Evolutionary conservation across 2,797 vertebrate species (phyloP), one percentile per base, ranked within the genome.

Genomic region (Phrynocephalus forsythii): DNA sequence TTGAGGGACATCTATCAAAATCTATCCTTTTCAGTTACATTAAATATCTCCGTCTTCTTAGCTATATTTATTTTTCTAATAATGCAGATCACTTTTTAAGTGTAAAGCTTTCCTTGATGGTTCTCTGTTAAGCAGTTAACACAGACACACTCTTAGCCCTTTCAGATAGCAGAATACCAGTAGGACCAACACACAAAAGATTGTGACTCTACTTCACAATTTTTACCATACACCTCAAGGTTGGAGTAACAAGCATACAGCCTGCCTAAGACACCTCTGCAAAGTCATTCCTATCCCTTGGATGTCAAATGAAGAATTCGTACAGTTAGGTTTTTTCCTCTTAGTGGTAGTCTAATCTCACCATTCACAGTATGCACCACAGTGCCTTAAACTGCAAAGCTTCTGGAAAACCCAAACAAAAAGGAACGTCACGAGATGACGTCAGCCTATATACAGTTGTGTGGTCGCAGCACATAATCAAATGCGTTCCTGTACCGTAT

Each of bases 401-500:
- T 97, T 97, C 96, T 97, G 96, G 97, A 96, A 97, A 97, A 96
- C 98, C 98, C 97, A 98, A 98, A 98, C 95, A 96, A 96, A 87
- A 98, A 97, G 98, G 97, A 96, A 98, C 97, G 97, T 98, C 98
- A 98, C 97, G 97, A 91, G 97, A 97, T 98, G 98, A 99, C 98
- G 98, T 98, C 98, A 99, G 98, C 97, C 98, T 99, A 98, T 98
- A 98, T 99, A 98, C 98, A 98, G 98, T 98, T 97, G 98, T 98
- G 98, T 98, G 98, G 98, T 98, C 97, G 97, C 98, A 98, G 98
- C 97, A 95, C 98, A 98, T 98, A 98, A 99, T 98, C 98, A 97
- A 97, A 98, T 97, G 95, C 95, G 96, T 97, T 98, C 97, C 97
- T 97, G 96, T 97, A 96, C 97, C 95, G 95, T 97, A 97, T 97